Evolutionary conservation across 37 sponge, comb jelly and placozoan species (phyloP), one percentile per base, ranked within the genome.

Genomic region (Ianthella basta): DNA sequence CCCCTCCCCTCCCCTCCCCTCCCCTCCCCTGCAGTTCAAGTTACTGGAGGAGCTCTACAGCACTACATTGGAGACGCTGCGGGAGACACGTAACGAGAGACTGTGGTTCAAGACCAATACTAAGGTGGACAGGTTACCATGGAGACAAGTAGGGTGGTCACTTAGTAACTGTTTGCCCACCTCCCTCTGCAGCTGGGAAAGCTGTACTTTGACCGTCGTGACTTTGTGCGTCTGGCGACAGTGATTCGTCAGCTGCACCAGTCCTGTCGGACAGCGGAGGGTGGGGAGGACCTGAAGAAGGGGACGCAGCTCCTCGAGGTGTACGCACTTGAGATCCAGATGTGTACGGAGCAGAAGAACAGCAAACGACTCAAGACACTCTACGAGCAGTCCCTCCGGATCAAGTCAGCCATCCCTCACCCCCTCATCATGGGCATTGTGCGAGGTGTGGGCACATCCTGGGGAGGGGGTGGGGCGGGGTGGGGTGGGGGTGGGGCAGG

Each of bases 351-450:
- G 38, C 99, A 98, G 91, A 98, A 98, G 87, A 94, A 98, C 63
- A 94, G 92, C 86, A 96, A 98, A 86, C 96, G 94, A 81, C 89
- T 98, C 21, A 98, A 98, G 87, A 88, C 90, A 5, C 83, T 98
- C 41, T 98, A 98, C 77, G 97, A 92, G 59, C 97, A 96, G 79
- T 94, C 97, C 16, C 91, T 98, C 50, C 91, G 88, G 67, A 93
- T 98, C 60, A 98, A 98, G 80, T 94, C 95, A 13, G 99, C 99
- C 77, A 98, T 98, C 32, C 99, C 99, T 4, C 99, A 98, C 86
- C 99, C 99, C 0, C 93, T 98, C 15, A 98, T 98, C 38, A 98
- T 98, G 99, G 99, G 99, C 20, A 96, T 98, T 59, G 96, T 98
- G 29, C 88, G 97, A 92, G 96, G 96, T 95, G 29, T 19, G 87